These are phyloP conservation scores for Limulus polyphemus DNA, from an alignment of 2,888 invertebrate genomes.

Conservation along the genomic window DNA sequence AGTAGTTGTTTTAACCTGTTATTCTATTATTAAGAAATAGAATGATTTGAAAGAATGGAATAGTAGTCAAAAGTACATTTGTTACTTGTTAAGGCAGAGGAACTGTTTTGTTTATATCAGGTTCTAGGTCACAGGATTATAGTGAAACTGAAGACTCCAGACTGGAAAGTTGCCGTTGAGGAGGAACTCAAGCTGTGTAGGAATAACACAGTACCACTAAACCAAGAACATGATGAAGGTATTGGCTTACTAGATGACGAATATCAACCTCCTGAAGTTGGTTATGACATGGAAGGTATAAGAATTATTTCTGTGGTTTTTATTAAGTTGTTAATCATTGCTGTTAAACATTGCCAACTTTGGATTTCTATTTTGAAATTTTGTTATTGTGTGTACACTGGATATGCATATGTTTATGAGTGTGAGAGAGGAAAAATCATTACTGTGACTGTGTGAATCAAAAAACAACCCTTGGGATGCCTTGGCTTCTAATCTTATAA, in stretches of 20 bases:
- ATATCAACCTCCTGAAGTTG: constrained; percentile 3
- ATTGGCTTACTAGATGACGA: not conserved
- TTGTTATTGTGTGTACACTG: not conserved
- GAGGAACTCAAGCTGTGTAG: constrained; percentile 71
- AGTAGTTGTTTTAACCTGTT: not conserved
- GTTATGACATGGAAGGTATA: constrained; percentile 5
- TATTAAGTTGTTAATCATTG: not conserved
- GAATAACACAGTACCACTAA: constrained; percentile 66
- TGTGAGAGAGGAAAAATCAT: too few species aligned
- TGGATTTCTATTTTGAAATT: not conserved
- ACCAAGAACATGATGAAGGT: constrained; percentile 2
- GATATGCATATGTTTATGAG: too few species aligned
- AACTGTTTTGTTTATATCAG: constrained; percentile 8
- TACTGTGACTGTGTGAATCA: too few species aligned
- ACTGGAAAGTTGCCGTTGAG: constrained; percentile 70
- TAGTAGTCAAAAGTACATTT: constrained; percentile 1
- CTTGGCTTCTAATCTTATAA: too few species aligned
- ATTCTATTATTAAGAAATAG: not conserved
- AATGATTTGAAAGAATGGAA: constrained; percentile 3
- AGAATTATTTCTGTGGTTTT: not conserved
- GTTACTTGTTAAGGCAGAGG: not conserved
- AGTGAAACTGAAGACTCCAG: constrained; percentile 63
- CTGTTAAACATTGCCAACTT: not conserved
- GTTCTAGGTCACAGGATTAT: constrained; percentile 11
- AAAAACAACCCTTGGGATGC: too few species aligned